phyloP scores from a whole-genome alignment of 1,140 invertebrate species.

The Camponotus floridanus region DNA sequence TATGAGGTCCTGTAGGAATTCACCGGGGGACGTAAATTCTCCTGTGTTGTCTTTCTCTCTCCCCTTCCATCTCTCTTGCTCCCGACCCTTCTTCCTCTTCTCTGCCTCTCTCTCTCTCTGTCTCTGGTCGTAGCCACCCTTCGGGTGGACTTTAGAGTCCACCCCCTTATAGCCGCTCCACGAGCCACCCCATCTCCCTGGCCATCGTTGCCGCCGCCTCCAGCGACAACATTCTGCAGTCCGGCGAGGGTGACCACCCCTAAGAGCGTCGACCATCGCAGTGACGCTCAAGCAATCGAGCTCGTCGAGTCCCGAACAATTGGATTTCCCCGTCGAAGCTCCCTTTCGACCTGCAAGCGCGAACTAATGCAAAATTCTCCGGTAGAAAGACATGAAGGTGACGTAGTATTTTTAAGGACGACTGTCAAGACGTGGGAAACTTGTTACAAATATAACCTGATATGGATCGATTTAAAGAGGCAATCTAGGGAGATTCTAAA shows the following conservation, averaged over 20 bases:
- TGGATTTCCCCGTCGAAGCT: neutral
- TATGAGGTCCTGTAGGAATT: constrained; percentile 83
- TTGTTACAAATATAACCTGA: neutral
- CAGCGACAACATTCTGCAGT: constrained; percentile 85
- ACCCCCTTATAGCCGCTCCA: constrained; percentile 73
- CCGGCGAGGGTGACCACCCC: constrained; percentile 84
- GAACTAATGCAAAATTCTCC: neutral
- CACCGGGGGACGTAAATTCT: constrained; percentile 82
- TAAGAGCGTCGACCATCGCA: constrained; percentile 76
- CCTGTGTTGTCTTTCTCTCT: constrained; percentile 47
- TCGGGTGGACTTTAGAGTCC: constrained; percentile 84
- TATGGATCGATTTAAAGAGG: neutral
- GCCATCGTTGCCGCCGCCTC: constrained; percentile 83
- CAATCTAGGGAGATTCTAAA: no score
- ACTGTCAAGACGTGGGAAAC: neutral
- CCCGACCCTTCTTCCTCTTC: constrained; percentile 5
- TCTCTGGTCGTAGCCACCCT: constrained; percentile 74
- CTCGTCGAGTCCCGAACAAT: neutral
- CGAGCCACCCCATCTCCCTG: constrained; percentile 76
- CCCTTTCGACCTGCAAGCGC: neutral
- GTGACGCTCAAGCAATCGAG: constrained; percentile 83
- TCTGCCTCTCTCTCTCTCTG: constrained; percentile 49
- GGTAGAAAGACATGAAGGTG: neutral
- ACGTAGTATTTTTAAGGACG: neutral
- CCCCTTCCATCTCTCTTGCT: neutral